Percentiles rank a stretch among this genome's conserved stretches.
These are phyloP conservation scores for Alfaro cultratus DNA, from an alignment of 2,797 vertebrate genomes.

Conservation along the genomic window DNA sequence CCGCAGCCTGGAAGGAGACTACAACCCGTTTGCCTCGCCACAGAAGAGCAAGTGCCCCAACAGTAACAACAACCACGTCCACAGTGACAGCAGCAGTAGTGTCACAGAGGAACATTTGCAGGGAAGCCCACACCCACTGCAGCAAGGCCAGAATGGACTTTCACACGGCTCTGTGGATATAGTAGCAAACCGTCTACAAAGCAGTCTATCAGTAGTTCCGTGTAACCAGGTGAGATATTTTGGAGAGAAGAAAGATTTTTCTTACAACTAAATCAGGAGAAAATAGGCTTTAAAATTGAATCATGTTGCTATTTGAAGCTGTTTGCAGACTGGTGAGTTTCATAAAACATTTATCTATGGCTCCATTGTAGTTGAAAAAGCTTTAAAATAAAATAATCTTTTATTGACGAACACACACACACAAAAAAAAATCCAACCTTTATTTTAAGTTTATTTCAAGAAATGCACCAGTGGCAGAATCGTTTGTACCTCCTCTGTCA, in stretches of 20 bases:
- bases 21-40: slow-evolving; percentile 98
- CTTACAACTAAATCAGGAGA: not conserved
- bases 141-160: slow-evolving; percentile 99
- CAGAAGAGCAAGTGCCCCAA: slow-evolving; percentile 97
- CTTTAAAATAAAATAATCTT: not conserved
- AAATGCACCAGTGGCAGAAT: not conserved
- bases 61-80: slow-evolving; percentile 88
- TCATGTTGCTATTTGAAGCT: not conserved
- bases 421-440: not conserved
- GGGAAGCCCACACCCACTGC: slow-evolving; percentile 90
- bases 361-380: not conserved
- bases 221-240: slow-evolving; percentile 94
- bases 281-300: not conserved
- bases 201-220: slow-evolving; percentile 98
- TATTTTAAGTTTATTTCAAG: not conserved
- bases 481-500: not conserved
- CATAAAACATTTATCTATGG: not conserved
- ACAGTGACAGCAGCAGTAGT: slow-evolving; percentile 75
- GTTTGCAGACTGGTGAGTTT: not conserved
- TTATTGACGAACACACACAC: not conserved
- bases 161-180: slow-evolving; percentile 99
- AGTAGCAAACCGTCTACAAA: slow-evolving; percentile 98
- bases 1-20: slow-evolving; percentile 95
- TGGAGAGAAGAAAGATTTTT: not conserved
- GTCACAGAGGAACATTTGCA: slow-evolving; percentile 92